A percentile compares a stretch with the other conserved stretches of the same genome.
These are phyloP conservation scores for Pocillopora meandrina DNA, from an alignment of 92 coral and sea anemone species.

Conservation along the genomic window DNA sequence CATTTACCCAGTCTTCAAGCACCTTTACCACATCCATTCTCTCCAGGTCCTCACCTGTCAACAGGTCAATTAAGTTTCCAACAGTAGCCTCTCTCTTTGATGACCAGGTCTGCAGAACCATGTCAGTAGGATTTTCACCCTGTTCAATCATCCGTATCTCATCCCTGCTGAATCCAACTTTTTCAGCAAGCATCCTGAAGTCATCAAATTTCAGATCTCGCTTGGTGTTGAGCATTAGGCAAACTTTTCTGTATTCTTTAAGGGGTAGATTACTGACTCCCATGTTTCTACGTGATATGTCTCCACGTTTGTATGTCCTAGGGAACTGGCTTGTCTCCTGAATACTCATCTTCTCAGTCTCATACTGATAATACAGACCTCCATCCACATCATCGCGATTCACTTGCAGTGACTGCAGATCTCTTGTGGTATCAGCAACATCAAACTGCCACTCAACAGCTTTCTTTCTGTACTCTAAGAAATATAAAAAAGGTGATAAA, in stretches of 20 bases:
- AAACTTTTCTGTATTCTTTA: background rate
- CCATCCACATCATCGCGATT: conserved; percentile 4
- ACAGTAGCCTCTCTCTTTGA: conserved; percentile 23
- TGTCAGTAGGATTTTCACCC: conserved; percentile 30
- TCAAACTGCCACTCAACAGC: background rate
- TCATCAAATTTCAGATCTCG: conserved; percentile 26
- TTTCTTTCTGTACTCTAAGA: background rate
- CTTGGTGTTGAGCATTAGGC: conserved; percentile 4
- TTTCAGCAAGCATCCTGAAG: conserved; percentile 46
- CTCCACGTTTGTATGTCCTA: background rate
- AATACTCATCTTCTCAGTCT: background rate
- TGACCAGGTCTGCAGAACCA: conserved; percentile 20
- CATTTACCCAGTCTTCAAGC: conserved; percentile 38
- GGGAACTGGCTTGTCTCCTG: background rate
- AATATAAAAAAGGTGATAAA: background rate
- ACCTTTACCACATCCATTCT: conserved; percentile 34
- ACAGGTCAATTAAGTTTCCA: conserved; percentile 30
- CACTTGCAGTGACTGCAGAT: background rate
- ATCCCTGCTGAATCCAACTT: conserved; percentile 25
- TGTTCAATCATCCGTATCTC: conserved; percentile 16
- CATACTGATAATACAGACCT: background rate
- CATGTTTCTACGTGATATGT: background rate
- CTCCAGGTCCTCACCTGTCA: conserved; percentile 6
- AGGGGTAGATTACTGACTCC: background rate
- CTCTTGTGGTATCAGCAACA: background rate